Evolutionary conservation across 2,888 invertebrate genomes (phyloP).

Genomic region (Tenthredo scrophulariae): DNA sequence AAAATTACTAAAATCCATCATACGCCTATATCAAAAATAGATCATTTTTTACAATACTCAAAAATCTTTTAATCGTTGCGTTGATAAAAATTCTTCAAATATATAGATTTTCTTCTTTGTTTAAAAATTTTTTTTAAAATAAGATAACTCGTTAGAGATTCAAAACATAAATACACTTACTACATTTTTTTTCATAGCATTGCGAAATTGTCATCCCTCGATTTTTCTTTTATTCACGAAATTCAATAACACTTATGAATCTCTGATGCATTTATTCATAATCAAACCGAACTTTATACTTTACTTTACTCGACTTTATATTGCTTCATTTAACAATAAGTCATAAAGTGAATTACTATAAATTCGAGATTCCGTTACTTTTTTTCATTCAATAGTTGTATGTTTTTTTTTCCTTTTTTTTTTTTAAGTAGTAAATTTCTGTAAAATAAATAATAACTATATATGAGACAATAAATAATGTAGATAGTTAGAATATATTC

Average conservation of each 20-base stretch:
- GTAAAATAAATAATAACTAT: neutral
- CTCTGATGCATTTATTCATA: neutral
- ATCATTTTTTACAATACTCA: neutral
- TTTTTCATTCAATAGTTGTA: neutral
- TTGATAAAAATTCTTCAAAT: neutral
- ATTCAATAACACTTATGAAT: neutral
- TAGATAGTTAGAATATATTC: conserved; percentile 19
- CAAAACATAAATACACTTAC: neutral
- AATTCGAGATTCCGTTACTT: neutral
- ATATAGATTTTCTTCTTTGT: neutral
- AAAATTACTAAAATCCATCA: neutral
- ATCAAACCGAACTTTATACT: neutral
- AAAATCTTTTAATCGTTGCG: neutral
- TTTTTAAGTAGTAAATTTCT: neutral
- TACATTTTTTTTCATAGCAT: neutral
- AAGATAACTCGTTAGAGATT: neutral
- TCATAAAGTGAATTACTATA: neutral
- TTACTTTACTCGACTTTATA: neutral
- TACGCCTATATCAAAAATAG: neutral
- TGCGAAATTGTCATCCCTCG: neutral
- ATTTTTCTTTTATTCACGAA: neutral
- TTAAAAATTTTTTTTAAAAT: no score
- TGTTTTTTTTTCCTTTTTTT: neutral
- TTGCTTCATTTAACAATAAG: neutral
- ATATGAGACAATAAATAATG: conserved; percentile 7